Evolutionary conservation across 1,140 invertebrate species (phyloP), one percentile per base, ranked within the genome.

Genomic region (Ptiloglossa arizonensis): DNA sequence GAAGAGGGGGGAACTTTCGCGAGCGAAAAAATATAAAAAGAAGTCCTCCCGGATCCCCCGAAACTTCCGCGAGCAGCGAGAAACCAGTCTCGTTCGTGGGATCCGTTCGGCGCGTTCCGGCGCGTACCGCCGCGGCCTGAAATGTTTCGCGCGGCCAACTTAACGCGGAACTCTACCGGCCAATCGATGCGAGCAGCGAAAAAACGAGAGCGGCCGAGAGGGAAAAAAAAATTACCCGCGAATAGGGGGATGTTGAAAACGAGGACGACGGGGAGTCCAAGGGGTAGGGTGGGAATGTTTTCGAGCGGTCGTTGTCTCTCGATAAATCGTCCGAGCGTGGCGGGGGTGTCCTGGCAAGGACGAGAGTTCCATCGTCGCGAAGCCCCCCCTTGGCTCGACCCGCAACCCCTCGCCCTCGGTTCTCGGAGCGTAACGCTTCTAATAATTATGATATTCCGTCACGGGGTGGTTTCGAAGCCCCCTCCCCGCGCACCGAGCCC

Each of bases 381-480:
- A 63, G 35, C 5, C 54, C 71, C 67, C n/a, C n/a, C n/a, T n/a
- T n/a, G n/a, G n/a, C n/a, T 76, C 80, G 70, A 60, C 60, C 72
- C 56, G 68, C 80, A 63, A 8, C 5, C 54, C 71, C 67, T 68
- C 80, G 52, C 72, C 68, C 75, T 80, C 60, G 68, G n/a, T n/a
- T n/a, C 71, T 56, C 76, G 68, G 48, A 27, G 67, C 62, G 73
- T 86, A 88, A 88, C 75, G 88, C 84, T 82, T 87, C 80, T 89
- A 90, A 90, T 89, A 90, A 90, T 90, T 89, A 90, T 89, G 86
- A 90, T 90, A 90, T 89, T 88, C 86, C 82, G 77, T 78, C 70
- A 74, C 35, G 77, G 70, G 63, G 77, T 80, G 80, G 81, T 78
- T 88, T 81, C 81, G 81, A 79, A n/a, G n/a, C 80, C 77, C 63